A percentile compares a stretch with the other conserved stretches of the same genome.
Evolutionary conservation across 2,797 vertebrate species (phyloP).

Genomic region (Diplodus puntazzo): DNA sequence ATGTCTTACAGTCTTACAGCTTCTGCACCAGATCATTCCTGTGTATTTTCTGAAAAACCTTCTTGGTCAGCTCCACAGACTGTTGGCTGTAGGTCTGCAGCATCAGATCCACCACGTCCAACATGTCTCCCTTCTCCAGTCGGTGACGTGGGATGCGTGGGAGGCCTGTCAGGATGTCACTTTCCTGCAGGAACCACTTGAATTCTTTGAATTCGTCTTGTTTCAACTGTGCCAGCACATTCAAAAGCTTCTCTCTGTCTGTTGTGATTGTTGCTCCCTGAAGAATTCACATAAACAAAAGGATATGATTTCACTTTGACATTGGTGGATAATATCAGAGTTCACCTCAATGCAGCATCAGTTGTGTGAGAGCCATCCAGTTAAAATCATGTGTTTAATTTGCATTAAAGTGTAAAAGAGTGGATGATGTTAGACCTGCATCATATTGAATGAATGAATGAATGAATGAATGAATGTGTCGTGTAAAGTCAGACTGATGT

Average conservation of each 20-base stretch:
- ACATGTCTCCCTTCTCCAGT: background rate
- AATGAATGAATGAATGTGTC: background rate
- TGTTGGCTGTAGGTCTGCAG: background rate
- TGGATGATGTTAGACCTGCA: background rate
- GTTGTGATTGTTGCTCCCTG: background rate
- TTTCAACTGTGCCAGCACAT: background rate
- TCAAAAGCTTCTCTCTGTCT: background rate
- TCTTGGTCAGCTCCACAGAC: background rate
- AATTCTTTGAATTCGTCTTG: background rate
- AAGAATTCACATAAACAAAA: background rate
- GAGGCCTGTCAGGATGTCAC: background rate
- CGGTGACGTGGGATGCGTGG: background rate
- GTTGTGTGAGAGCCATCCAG: no score
- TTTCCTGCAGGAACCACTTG: slow-evolving; percentile 9
- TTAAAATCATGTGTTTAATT: background rate
- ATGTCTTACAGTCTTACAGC: background rate
- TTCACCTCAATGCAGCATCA: no score
- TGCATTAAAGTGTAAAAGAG: background rate
- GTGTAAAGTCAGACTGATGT: background rate
- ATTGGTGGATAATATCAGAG: background rate
- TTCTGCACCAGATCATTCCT: slow-evolving; percentile 15
- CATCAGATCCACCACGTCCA: slow-evolving; percentile 1
- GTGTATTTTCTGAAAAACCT: background rate
- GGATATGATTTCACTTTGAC: background rate
- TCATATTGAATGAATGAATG: background rate